These are phyloP conservation scores for Malurus cyaneus DNA, from an alignment of 2,113 vertebrate genomes.

Conservation along the genomic window DNA sequence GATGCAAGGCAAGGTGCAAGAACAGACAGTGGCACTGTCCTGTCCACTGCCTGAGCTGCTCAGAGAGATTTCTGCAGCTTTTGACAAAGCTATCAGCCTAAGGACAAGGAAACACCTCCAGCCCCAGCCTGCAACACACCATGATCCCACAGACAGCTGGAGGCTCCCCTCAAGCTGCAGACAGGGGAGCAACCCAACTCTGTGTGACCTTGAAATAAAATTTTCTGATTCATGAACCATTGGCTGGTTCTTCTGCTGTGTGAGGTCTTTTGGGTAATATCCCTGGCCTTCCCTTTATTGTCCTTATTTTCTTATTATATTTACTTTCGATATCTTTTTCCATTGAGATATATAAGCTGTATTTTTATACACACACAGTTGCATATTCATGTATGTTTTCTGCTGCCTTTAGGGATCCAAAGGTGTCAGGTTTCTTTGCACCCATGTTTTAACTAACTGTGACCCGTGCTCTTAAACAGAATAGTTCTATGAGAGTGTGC, in stretches of 20 bases:
- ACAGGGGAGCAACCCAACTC: not conserved
- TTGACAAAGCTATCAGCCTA: rapidly evolving
- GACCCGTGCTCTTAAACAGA: not conserved
- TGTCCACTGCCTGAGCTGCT: rapidly evolving
- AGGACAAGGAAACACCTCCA: no score
- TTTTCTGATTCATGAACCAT: not conserved
- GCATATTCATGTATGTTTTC: not conserved
- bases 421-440: not conserved
- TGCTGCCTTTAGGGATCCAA: not conserved
- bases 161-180: not conserved
- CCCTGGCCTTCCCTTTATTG: not conserved
- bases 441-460: not conserved
- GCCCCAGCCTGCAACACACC: no score
- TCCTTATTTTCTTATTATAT: not conserved
- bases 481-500: not conserved
- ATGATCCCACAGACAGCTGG: not conserved
- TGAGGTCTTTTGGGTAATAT: not conserved
- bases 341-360: not conserved
- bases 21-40: rapidly evolving
- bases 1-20: not conserved
- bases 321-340: not conserved
- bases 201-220: not conserved
- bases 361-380: not conserved
- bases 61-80: not conserved
- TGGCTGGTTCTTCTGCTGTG: not conserved